phyloP scores from a whole-genome alignment of 2,888 invertebrate genomes.

The Argyresthia albistria region DNA sequence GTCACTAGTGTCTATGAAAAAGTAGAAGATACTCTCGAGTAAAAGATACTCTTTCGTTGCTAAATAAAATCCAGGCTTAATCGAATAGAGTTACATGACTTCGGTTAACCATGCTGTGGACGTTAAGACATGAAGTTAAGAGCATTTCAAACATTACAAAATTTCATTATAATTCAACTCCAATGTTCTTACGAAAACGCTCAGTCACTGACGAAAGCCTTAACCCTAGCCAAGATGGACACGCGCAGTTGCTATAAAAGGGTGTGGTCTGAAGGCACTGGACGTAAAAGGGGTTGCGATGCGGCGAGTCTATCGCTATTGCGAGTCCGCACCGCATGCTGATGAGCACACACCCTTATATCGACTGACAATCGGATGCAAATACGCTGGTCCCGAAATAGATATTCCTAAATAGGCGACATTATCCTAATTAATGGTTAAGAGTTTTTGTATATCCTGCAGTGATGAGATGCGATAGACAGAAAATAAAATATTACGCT shows the following conservation, averaged over 20 bases:
- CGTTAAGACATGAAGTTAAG: no score
- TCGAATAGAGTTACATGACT: no score
- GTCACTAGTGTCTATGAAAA: no score
- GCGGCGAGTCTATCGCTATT: slow-evolving; percentile 17
- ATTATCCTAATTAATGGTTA: neutral
- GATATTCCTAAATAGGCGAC: neutral
- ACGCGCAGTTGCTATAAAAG: slow-evolving; percentile 36
- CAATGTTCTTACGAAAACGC: neutral
- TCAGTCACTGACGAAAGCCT: neutral
- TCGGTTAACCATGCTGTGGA: no score
- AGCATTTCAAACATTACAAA: no score
- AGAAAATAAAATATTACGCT: neutral
- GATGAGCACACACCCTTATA: slow-evolving; percentile 18
- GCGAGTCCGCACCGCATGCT: slow-evolving; percentile 18
- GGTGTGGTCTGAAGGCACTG: slow-evolving; percentile 22
- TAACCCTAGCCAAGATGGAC: slow-evolving; percentile 17
- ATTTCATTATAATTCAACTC: neutral
- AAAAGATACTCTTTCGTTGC: no score
- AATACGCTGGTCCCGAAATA: slow-evolving; percentile 10
- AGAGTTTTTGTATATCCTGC: neutral
- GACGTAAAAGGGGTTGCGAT: slow-evolving; percentile 28
- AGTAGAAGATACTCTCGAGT: no score
- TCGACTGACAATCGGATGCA: slow-evolving; percentile 22
- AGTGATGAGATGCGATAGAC: neutral
- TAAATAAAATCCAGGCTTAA: no score